These are phyloP conservation scores for Metopia argyrocephala DNA, from an alignment of 2,888 invertebrate genomes.

Conservation along the genomic window DNA sequence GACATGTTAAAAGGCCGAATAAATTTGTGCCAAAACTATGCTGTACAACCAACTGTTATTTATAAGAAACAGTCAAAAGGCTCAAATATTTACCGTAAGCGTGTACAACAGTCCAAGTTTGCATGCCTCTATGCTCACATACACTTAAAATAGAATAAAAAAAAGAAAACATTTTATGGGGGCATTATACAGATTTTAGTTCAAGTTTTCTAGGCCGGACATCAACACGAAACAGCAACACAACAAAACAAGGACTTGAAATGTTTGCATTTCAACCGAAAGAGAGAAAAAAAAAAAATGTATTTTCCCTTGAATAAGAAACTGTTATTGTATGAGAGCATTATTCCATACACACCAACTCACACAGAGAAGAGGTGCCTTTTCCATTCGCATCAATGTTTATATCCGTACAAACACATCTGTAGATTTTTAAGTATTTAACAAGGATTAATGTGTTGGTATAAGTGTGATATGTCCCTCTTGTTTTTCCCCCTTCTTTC, in stretches of 20 bases:
- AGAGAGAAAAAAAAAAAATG: slow-evolving; percentile 11
- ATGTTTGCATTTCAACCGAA: background rate
- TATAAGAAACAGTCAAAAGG: slow-evolving; percentile 34
- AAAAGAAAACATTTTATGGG: background rate
- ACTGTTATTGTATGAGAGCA: no score
- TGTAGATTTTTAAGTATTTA: background rate
- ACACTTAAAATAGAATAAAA: background rate
- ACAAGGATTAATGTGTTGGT: slow-evolving; percentile 3
- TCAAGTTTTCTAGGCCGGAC: slow-evolving; percentile 58
- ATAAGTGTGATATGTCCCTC: slow-evolving; percentile 5
- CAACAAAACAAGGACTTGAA: background rate
- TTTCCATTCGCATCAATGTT: background rate
- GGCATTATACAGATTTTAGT: slow-evolving; percentile 33
- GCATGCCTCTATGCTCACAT: background rate
- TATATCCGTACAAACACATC: background rate
- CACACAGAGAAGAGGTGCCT: background rate
- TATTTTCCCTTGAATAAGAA: slow-evolving; percentile 41
- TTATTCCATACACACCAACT: background rate
- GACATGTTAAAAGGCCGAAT: no score
- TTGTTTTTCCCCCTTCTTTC: background rate
- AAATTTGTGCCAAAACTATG: no score
- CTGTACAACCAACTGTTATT: background rate
- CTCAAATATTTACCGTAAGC: no score
- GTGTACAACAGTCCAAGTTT: no score
- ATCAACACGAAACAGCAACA: slow-evolving; percentile 27